phyloP scores from a whole-genome alignment of 2,888 invertebrate genomes.

The Tricholauxania praeusta region DNA sequence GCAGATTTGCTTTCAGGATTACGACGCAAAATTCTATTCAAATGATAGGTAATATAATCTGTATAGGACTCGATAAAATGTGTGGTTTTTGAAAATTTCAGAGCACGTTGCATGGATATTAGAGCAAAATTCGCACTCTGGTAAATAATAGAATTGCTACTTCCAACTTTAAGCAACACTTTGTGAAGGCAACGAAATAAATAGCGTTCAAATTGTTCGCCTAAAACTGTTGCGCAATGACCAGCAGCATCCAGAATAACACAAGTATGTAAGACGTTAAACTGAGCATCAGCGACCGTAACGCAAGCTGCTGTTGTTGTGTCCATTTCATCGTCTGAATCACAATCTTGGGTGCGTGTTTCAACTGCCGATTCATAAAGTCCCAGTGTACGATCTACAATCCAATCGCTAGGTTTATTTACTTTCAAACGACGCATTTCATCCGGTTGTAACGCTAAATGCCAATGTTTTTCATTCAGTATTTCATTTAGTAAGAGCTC shows the following conservation, averaged over 20 bases:
- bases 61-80: slow-evolving; percentile 77
- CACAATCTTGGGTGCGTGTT: slow-evolving; percentile 60
- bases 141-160: slow-evolving; percentile 74
- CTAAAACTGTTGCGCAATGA: slow-evolving; percentile 71
- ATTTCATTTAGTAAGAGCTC: slow-evolving; percentile 59
- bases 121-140: slow-evolving; percentile 74
- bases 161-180: slow-evolving; percentile 79
- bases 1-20: slow-evolving; percentile 72
- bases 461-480: slow-evolving; percentile 62
- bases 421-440: slow-evolving; percentile 53
- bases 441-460: slow-evolving; percentile 62
- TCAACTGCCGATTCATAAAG: slow-evolving; percentile 66
- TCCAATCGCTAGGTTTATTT: slow-evolving; percentile 61
- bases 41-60: slow-evolving; percentile 80
- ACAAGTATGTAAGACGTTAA: slow-evolving; percentile 77
- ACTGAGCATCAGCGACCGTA: slow-evolving; percentile 69
- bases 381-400: slow-evolving; percentile 63
- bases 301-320: slow-evolving; percentile 39
- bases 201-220: slow-evolving; percentile 71
- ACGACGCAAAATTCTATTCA: slow-evolving; percentile 72
- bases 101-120: slow-evolving; percentile 71
- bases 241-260: slow-evolving; percentile 79
- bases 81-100: slow-evolving; percentile 70
- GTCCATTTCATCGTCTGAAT: slow-evolving; percentile 59
- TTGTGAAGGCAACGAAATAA: slow-evolving; percentile 77